Evolutionary conservation across 2,888 invertebrate species (phyloP).

Genomic region (Coleophora flavipennella): DNA sequence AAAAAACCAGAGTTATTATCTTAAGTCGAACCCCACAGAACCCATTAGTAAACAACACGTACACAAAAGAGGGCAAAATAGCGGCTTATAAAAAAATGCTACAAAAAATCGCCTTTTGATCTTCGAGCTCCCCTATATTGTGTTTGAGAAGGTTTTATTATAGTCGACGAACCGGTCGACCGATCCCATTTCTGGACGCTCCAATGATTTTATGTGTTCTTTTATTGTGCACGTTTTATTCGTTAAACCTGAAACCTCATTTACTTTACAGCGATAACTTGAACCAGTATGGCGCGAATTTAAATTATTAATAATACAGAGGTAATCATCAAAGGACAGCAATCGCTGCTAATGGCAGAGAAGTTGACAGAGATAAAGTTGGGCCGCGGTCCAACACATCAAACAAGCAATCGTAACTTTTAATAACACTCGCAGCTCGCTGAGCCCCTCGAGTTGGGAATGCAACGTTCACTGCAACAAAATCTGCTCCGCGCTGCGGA

Average conservation of each 20-base stretch:
- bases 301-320: not conserved
- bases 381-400: conserved; percentile 4
- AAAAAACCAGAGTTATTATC: conserved; percentile 69
- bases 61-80: conserved; percentile 69
- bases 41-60: conserved; percentile 72
- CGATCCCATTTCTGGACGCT: conserved; percentile 32
- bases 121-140: conserved; percentile 56
- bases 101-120: conserved; percentile 70
- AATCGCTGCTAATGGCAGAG: not conserved
- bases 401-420: conserved; percentile 12
- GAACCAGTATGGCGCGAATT: no score
- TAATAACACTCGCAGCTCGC: conserved; percentile 14
- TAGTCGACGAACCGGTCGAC: conserved; percentile 52
- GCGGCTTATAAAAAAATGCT: conserved; percentile 60
- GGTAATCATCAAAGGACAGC: not conserved
- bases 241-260: not conserved
- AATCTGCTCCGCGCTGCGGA: conserved; percentile 37
- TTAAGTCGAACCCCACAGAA: conserved; percentile 71
- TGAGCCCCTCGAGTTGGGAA: conserved; percentile 15
- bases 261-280: not conserved
- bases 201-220: conserved; percentile 19
- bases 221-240: conserved; percentile 4
- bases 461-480: conserved; percentile 29
- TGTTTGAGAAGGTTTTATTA: conserved; percentile 65
- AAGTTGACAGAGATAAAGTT: no score